These are phyloP conservation scores for Hirundo rustica DNA, from an alignment of 2,797 vertebrate species.

Conservation along the genomic window DNA sequence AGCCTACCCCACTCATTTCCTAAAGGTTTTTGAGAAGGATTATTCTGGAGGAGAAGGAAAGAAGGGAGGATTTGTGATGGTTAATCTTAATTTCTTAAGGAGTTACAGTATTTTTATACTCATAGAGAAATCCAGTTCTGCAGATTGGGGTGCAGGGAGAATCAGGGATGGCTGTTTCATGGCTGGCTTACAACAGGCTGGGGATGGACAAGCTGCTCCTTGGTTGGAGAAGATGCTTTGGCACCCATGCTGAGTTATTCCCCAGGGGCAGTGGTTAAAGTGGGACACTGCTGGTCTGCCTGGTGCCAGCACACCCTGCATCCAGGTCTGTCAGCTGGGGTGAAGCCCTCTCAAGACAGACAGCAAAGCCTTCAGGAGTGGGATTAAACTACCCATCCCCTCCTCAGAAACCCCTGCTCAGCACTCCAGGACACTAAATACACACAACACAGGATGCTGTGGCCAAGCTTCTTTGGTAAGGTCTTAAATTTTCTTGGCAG, in stretches of 20 bases:
- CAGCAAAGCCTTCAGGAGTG: not conserved
- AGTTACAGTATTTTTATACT: not conserved
- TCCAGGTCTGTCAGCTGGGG: not conserved
- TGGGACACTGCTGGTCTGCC: not conserved
- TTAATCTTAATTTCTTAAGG: not conserved
- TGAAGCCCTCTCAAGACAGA: not conserved
- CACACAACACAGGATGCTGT: not conserved
- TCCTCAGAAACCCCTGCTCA: not conserved
- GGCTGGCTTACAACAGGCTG: not conserved
- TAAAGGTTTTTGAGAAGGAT: not conserved
- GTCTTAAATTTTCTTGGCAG: not conserved
- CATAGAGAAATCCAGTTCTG: not conserved
- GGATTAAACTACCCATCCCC: not conserved
- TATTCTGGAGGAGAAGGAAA: not conserved
- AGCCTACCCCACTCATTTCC: not conserved
- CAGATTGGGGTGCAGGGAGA: not conserved
- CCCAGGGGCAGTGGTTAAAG: not conserved
- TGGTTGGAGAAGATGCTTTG: not conserved
- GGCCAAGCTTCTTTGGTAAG: not conserved
- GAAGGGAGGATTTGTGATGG: not conserved
- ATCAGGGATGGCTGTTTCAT: not conserved
- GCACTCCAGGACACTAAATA: not conserved
- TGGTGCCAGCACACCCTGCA: not conserved
- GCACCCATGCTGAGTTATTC: fast-evolving
- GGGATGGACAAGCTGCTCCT: not conserved